Evolutionary conservation across 2,888 invertebrate genomes (phyloP).

Genomic region (Monochamus alternatus): DNA sequence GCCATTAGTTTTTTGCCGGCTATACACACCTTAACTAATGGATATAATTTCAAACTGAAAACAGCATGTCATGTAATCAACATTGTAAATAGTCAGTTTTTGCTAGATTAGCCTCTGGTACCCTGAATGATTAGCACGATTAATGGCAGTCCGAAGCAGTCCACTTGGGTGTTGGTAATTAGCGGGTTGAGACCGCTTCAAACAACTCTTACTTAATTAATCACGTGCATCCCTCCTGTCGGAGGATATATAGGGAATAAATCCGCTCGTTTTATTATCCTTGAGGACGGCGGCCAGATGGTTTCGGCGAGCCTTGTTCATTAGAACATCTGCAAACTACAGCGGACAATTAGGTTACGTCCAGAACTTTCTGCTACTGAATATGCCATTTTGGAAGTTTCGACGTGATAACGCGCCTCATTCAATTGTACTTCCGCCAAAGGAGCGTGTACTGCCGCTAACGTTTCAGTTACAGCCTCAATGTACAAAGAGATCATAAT

Average conservation of each 20-base stretch:
- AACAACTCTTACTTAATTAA: slow-evolving; percentile 55
- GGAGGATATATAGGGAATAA: slow-evolving; percentile 46
- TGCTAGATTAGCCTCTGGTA: slow-evolving; percentile 43
- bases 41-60: slow-evolving; percentile 47
- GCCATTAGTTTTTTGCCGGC: slow-evolving; percentile 50
- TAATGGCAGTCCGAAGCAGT: slow-evolving; percentile 42
- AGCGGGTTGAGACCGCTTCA: slow-evolving; percentile 52
- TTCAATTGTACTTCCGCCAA: slow-evolving; percentile 7
- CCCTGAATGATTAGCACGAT: slow-evolving; percentile 44
- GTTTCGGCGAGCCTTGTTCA: slow-evolving; percentile 43
- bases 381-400: slow-evolving; percentile 26
- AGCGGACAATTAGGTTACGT: slow-evolving; percentile 40
- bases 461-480: neutral
- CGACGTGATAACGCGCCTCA: slow-evolving; percentile 15
- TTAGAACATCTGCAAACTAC: slow-evolving; percentile 47
- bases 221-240: slow-evolving; percentile 50
- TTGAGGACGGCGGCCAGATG: slow-evolving; percentile 31
- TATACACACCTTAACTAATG: slow-evolving; percentile 49
- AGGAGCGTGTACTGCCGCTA: neutral
- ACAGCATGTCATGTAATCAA: slow-evolving; percentile 49
- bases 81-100: slow-evolving; percentile 51
- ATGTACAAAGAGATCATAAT: too few species aligned
- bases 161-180: slow-evolving; percentile 52
- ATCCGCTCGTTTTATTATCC: slow-evolving; percentile 49
- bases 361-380: slow-evolving; percentile 25